Base-by-base conservation (phyloP, 2,888 invertebrate species). In the Scrobipalpa costella region DNA sequence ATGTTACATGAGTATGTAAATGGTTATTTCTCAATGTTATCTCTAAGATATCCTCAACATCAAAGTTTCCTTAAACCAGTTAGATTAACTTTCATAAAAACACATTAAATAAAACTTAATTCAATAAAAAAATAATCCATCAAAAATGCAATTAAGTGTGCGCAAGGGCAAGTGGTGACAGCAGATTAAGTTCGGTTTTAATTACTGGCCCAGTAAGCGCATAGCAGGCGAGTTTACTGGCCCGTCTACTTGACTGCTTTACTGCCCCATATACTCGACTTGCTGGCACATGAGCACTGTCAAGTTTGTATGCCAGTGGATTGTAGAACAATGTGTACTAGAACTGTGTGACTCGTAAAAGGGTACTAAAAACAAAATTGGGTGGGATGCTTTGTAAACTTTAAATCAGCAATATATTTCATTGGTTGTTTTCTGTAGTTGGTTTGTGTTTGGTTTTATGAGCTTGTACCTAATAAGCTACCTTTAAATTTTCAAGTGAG, bases 161-260 rank as follows among this genome's bases (percentile, higher is more conserved):
- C 21, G 73, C 68, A 73, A 71, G 75, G 78, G 75, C 77, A 75
- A 73, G 79, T 79, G 78, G 81, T 83, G 87, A 86, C 87, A 80
- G 81, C 76, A 83, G 87, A 87, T 88, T 89, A 87, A 88, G 79
- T 84, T 83, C 80, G 79, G 79, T 78, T 86, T 86, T 89, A 88
- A 88, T 88, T 88, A 87, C 80, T 73, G 21, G 77, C 71, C 67
- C 52, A 44, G 38, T 38, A 38, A 15, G 1, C 13, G 50, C 50
- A 21, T 52, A 21, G 27, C 44, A 21, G 59, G 21, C 44, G 2
- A 59, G 59, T 27, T 44, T 21, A 52, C 50, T 52, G 50, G 19
- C 50, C 50, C 71, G 70, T 17, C 47, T 62, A 62, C 27, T 62
- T 40, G 50, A 52, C 50, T 52, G 50, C 27, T 52, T 52, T 55